phyloP scores from a whole-genome alignment of 2,888 invertebrate genomes.

The Nemurella pictetii region DNA sequence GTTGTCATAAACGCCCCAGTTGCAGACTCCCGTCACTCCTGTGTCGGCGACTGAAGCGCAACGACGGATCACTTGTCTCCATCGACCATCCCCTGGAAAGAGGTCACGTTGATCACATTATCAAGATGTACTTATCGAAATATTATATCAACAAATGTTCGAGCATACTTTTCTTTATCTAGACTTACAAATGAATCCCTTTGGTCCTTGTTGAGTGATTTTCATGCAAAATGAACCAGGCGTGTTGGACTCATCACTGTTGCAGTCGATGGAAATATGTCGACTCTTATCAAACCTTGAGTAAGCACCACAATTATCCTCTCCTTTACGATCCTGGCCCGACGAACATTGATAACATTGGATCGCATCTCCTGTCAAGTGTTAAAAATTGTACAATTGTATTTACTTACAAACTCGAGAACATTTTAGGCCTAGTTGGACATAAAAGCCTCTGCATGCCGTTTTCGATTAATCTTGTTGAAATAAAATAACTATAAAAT shows the following conservation, averaged over 20 bases:
- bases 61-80: slow-evolving; percentile 87
- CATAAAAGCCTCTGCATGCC: no score
- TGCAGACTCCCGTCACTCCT: slow-evolving; percentile 92
- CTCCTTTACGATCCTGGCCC: slow-evolving; percentile 74
- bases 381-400: background rate
- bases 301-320: slow-evolving; percentile 91
- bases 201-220: slow-evolving; percentile 89
- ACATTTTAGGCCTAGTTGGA: no score
- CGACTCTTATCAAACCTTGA: slow-evolving; percentile 78
- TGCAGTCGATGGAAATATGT: slow-evolving; percentile 91
- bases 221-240: slow-evolving; percentile 97
- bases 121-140: background rate
- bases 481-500: background rate
- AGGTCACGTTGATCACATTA: background rate
- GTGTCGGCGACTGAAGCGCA: slow-evolving; percentile 90
- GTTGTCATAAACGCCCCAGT: slow-evolving; percentile 93
- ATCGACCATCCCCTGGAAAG: slow-evolving; percentile 88
- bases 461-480: no score
- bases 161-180: no score
- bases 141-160: background rate
- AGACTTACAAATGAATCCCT: slow-evolving; percentile 90
- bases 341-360: slow-evolving; percentile 95
- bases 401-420: no score
- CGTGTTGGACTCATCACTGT: slow-evolving; percentile 89
- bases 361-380: slow-evolving; percentile 64